A percentile compares a stretch with the other conserved stretches of the same genome.
These are phyloP conservation scores for Pararge aegeria DNA, from an alignment of 1,140 invertebrate species.

Conservation along the genomic window DNA sequence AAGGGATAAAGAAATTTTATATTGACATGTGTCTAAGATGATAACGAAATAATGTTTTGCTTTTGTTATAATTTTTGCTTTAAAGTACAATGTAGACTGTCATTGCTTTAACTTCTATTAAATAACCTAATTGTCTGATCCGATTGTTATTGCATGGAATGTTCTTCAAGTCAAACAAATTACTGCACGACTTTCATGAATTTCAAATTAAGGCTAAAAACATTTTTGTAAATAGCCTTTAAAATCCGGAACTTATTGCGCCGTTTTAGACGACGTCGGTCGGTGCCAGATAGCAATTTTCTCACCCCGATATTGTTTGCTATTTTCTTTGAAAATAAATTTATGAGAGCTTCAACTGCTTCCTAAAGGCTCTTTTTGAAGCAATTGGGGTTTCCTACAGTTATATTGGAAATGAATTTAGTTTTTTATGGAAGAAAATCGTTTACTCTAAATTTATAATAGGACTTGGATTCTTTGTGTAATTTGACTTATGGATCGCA, in stretches of 20 bases:
- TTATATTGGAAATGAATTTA: background rate
- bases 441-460: too few species aligned
- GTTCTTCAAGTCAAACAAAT: background rate
- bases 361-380: background rate
- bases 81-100: too few species aligned
- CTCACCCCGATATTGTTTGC: constrained; percentile 3
- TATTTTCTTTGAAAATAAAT: constrained; percentile 1
- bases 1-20: too few species aligned
- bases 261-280: background rate
- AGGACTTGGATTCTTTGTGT: too few species aligned
- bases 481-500: too few species aligned
- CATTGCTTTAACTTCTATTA: too few species aligned
- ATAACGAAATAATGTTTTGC: too few species aligned
- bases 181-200: background rate
- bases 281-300: constrained; percentile 5
- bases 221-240: background rate
- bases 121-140: too few species aligned
- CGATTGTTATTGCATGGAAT: background rate
- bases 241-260: background rate
- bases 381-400: background rate
- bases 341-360: background rate
- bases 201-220: background rate
- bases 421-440: too few species aligned
- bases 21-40: too few species aligned
- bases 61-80: too few species aligned